These are phyloP conservation scores for Syndactyla subalaris DNA, from an alignment of 2,797 vertebrate genomes.

Conservation along the genomic window DNA sequence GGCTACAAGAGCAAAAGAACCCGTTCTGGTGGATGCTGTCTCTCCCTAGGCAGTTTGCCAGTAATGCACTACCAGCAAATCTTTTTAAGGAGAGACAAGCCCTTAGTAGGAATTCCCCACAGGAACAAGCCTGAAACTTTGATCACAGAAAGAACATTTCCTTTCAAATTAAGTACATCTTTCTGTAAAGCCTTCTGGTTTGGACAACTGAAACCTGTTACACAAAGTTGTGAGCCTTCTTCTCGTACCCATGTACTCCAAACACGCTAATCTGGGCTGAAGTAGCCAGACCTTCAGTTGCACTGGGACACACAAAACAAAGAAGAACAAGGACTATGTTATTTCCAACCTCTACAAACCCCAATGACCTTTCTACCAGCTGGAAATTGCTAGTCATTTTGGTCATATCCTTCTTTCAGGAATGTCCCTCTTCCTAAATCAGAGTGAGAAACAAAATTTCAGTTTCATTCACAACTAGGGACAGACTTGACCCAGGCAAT, in stretches of 20 bases:
- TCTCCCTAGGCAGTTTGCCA: constrained; percentile 39
- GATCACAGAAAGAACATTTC: neutral
- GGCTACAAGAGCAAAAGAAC: neutral
- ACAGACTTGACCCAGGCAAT: neutral
- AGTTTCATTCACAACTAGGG: neutral
- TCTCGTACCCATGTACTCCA: neutral
- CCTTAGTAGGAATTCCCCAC: constrained; percentile 27
- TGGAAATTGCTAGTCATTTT: neutral
- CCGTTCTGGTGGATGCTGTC: neutral
- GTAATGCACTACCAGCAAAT: constrained; percentile 6
- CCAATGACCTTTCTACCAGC: neutral
- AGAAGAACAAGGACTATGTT: neutral
- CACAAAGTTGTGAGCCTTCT: neutral
- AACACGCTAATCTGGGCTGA: neutral
- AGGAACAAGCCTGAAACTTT: constrained; percentile 19
- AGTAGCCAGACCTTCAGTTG: neutral
- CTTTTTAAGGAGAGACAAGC: constrained; percentile 17
- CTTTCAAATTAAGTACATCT: neutral
- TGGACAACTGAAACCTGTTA: neutral
- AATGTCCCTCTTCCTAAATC: neutral
- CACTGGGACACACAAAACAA: neutral
- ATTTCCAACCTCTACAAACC: neutral
- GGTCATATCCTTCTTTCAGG: neutral
- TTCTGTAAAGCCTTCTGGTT: neutral
- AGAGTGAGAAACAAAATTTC: neutral